phyloP scores from a whole-genome alignment of 2,113 vertebrate species.

The Bambusicola thoracicus region DNA sequence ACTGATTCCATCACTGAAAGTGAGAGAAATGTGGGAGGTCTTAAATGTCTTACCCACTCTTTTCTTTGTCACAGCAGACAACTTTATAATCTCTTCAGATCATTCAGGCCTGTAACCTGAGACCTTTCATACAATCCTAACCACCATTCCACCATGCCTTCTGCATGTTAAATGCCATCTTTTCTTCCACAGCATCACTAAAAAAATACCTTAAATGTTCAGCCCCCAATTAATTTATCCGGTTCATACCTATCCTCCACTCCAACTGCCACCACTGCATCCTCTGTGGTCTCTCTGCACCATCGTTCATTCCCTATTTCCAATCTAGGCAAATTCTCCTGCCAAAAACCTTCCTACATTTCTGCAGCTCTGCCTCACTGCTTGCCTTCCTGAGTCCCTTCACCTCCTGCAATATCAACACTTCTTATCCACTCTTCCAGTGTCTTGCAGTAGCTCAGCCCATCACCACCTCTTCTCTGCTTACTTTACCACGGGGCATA shows the following conservation, averaged over 20 bases:
- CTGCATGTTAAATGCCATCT: neutral
- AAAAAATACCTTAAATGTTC: neutral
- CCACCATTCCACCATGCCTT: neutral
- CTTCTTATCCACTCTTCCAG: neutral
- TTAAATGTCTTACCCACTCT: neutral
- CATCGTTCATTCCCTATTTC: neutral
- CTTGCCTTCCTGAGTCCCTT: neutral
- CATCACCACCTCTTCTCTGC: slow-evolving; percentile 5
- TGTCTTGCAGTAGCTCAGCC: neutral
- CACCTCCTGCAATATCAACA: neutral
- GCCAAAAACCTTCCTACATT: neutral
- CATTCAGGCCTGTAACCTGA: neutral
- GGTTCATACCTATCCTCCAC: neutral
- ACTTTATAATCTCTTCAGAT: neutral
- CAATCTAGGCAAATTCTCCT: neutral
- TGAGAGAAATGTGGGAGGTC: neutral
- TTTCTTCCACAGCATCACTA: neutral
- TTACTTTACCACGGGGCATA: neutral
- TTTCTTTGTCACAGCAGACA: neutral
- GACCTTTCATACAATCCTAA: neutral
- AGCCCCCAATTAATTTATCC: neutral
- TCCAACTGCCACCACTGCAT: neutral
- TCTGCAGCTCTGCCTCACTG: fast-evolving
- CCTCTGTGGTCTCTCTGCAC: neutral
- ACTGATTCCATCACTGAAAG: neutral